Conservation (phyloP, 2,888 invertebrate genomes). For the Steromphala cineraria region DNA sequence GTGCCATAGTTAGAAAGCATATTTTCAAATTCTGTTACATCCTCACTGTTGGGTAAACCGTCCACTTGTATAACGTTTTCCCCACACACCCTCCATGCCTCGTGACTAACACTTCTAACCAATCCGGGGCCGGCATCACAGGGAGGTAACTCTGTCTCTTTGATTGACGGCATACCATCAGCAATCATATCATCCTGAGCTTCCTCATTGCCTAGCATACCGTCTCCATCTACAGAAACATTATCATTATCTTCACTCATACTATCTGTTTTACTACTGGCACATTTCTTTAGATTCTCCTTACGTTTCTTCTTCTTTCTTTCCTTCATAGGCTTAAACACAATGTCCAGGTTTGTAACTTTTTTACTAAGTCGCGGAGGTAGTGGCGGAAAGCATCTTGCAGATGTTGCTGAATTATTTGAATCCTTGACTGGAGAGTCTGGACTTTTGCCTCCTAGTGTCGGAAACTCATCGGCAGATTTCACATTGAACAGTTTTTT, state of each 20-base stretch:
- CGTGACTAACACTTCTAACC: not conserved
- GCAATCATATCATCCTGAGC: not conserved
- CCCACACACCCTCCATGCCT: constrained; percentile 18
- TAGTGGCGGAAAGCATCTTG: not conserved
- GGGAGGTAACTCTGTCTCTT: not conserved
- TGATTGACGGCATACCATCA: not conserved
- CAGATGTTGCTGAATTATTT: not conserved
- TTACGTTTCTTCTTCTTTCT: not conserved
- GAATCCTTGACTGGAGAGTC: not conserved
- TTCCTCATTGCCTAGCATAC: not conserved
- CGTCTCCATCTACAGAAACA: not conserved
- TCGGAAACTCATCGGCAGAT: constrained; percentile 18
- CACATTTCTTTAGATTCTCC: not conserved
- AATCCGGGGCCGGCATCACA: no score
- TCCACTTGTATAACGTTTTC: constrained; percentile 24
- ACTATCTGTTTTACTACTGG: not conserved
- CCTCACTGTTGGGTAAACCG: not conserved
- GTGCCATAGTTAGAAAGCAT: constrained; percentile 6
- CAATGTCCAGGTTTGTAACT: not conserved
- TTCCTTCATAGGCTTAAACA: not conserved
- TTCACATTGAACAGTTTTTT: not conserved
- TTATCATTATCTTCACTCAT: not conserved
- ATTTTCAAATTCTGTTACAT: not conserved
- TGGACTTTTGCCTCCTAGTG: not conserved
- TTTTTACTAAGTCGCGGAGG: not conserved